Evolutionary conservation across 2,888 invertebrate species (phyloP).

Genomic region (Chrysomela aeneicollis): DNA sequence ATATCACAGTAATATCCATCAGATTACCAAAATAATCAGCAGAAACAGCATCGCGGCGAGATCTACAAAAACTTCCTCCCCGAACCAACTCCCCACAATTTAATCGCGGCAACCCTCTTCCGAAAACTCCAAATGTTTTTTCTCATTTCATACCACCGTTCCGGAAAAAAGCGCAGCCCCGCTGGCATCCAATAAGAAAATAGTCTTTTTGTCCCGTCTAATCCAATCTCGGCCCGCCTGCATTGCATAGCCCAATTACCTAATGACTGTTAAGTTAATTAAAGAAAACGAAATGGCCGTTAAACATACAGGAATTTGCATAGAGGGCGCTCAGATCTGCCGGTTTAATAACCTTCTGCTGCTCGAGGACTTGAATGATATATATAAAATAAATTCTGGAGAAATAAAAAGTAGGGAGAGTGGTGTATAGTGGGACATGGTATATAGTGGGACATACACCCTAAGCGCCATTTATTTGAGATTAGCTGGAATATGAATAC

Average conservation of each 20-base stretch:
- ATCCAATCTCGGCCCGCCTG: constrained; percentile 45
- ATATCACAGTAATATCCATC: no score
- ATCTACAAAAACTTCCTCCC: neutral
- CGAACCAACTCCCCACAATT: neutral
- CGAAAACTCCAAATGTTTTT: neutral
- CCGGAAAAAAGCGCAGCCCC: constrained; percentile 29
- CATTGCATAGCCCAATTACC: constrained; percentile 51
- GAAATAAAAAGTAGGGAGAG: neutral
- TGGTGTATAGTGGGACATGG: no score
- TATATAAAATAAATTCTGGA: neutral
- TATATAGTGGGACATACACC: no score
- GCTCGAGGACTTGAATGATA: neutral
- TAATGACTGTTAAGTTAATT: constrained; percentile 56
- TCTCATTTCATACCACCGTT: constrained; percentile 6
- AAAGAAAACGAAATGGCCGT: constrained; percentile 55
- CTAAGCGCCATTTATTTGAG: no score
- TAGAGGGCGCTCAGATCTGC: constrained; percentile 44
- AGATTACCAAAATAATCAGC: no score
- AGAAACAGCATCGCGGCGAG: no score
- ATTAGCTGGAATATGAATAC: no score
- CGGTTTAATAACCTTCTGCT: constrained; percentile 14
- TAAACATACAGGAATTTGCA: constrained; percentile 53
- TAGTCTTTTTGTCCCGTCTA: constrained; percentile 39
- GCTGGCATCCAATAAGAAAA: constrained; percentile 39
- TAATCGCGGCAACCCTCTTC: neutral